Base-by-base conservation (phyloP, 2,888 invertebrate species). In the Proisotoma minuta region DNA sequence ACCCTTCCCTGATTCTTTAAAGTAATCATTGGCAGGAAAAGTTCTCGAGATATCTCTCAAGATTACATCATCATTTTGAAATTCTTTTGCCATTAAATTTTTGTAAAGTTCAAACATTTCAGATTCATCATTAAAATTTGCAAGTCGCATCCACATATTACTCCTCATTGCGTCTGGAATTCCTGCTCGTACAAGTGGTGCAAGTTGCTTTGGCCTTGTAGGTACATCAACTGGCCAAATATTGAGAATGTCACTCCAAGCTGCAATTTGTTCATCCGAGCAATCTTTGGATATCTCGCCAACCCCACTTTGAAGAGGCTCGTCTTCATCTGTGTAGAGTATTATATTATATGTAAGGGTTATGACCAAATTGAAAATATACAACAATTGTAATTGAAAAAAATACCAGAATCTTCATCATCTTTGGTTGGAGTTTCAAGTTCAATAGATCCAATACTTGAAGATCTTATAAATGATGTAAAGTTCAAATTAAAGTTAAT, bases 281-380 rank as follows among this genome's bases (percentile, higher is more conserved):
- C 97, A 96, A 75, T 98, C 97, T 78, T 95, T 96, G 0, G 94
- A 94, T 1, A 99, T 98, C 75, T 90, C 87, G 0, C 99, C 99
- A 3, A 96, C 97, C 0, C 99, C 99, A 78, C 96, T 97, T n/a
- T 97, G 81, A 66, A 98, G 81, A 0, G 97, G 97, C 76, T 98
- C 98, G 75, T 93, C 93, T 10, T 91, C 91, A 81, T 93, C 92
- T 84, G 74, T 26, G 18, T 10, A 47, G 5, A 49, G 24, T 23
- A 23, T 34, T 34, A 34, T 10, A 34, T 34, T 8, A 8, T 10
- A 8, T 34, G 4, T 43, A 18, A 43, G 15, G 43, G 15, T 12
- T 43, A 15, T 43, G 18, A 43, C 18, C 27, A 47, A 47, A 56
- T 20, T 48, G 15, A 56, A 60, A 43, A 39, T 8, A 22, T 51